Evolutionary conservation across 2,888 invertebrate species (phyloP).

Genomic region (Muscina levida): DNA sequence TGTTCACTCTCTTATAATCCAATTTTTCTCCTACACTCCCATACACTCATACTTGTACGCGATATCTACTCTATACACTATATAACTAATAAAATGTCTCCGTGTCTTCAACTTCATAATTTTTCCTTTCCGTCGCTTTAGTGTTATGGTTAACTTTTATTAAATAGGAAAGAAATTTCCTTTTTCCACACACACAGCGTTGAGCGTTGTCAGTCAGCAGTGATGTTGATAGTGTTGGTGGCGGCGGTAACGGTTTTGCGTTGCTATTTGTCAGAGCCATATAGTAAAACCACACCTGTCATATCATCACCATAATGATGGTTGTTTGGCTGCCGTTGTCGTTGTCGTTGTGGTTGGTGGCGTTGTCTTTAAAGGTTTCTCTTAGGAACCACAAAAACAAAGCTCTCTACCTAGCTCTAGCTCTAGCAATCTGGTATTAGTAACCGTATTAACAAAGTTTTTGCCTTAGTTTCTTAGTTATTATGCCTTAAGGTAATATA

Average conservation of each 20-base stretch:
- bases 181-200: constrained; percentile 18
- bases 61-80: neutral
- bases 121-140: neutral
- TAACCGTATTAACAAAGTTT: constrained; percentile 3
- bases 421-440: constrained; percentile 5
- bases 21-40: no score
- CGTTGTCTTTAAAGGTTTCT: constrained; percentile 26
- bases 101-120: constrained; percentile 29
- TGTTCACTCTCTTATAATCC: no score
- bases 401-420: no score
- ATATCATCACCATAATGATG: constrained; percentile 29
- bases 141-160: constrained; percentile 29
- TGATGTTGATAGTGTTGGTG: neutral
- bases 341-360: neutral
- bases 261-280: neutral
- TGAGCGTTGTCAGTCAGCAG: neutral
- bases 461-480: constrained; percentile 22
- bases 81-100: constrained; percentile 32
- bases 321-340: neutral
- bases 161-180: constrained; percentile 23
- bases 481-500: constrained; percentile 28
- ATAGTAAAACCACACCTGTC: constrained; percentile 47
- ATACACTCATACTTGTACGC: no score
- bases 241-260: constrained; percentile 6
- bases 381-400: constrained; percentile 32